Base-by-base conservation (phyloP, 2,888 invertebrate genomes). In the Hesperia comma region DNA sequence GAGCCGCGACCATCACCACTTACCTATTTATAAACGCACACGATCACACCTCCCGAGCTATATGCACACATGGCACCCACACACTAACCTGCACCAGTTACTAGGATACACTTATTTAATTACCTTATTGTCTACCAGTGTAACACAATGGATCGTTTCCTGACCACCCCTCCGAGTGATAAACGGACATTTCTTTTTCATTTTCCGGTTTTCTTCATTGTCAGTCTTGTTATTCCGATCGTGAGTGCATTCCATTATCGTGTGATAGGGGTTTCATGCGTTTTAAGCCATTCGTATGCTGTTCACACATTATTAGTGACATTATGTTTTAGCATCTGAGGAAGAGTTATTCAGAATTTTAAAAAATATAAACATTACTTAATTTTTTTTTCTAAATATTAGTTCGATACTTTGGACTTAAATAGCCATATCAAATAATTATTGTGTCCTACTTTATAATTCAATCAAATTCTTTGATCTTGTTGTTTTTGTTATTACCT, bases 11-110 rank as follows among this genome's bases (percentile, higher is more conserved):
- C 77, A 73, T 81, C 82, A 85, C 79, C 83, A 84, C 88, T 81
- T 79, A 85, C 83, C 84, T 92, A 90, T 92, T 87, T 92, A 92
- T 90, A 88, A 87, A 88, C 87, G 74, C 89, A 87, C 86, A 88
- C 85, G 77, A 70, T 68, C 57, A 72, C 80, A 80, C 76, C 79
- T 78, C 80, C 78, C 69, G 71, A 76, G 75, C 78, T 74, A 76
- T 71, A 70, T 71, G 56, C 54, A 70, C 61, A 26, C 51, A 51
- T 26, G 63, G 7, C 62, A 68, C 63, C 71, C 72, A 69, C 74
- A 75, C 74, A 66, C 74, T 72, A 63, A 56, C 26, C 53, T 43
- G 57, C 73, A 72, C 54, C 72, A 72, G 71, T 75, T 75, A 68
- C 72, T 75, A 75, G 75, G 74, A 74, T 76, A 72, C 73, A 68